Percentiles rank a stretch among this genome's conserved stretches.
Evolutionary conservation across 2,113 vertebrate genomes (phyloP).

Genomic region (Ictalurus punctatus): DNA sequence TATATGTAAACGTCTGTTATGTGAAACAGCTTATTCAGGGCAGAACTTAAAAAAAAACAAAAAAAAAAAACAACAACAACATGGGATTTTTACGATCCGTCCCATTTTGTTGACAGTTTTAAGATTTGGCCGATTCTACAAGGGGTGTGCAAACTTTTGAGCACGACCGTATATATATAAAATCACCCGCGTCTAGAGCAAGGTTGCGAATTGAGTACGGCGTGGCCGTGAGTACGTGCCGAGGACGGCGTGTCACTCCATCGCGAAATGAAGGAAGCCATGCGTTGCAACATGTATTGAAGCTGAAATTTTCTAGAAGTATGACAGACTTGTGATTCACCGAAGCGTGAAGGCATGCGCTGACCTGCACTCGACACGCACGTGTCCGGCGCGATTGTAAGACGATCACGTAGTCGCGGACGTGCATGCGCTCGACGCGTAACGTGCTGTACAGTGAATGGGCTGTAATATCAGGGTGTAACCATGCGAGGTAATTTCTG

Average conservation of each 20-base stretch:
- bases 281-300: not conserved
- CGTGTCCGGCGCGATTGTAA: not conserved
- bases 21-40: no score
- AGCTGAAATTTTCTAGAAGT: not conserved
- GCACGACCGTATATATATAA: no score
- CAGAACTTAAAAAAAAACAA: no score
- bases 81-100: no score
- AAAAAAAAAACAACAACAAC: no score
- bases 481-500: not conserved
- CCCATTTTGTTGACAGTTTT: no score
- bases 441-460: constrained; percentile 30
- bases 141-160: no score
- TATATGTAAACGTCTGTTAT: no score
- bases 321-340: not conserved
- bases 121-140: no score
- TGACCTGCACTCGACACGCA: not conserved
- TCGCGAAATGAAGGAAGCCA: not conserved
- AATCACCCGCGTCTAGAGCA: no score
- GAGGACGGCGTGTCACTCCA: not conserved
- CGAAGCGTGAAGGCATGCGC: not conserved
- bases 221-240: not conserved
- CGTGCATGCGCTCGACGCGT: not conserved
- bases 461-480: constrained; percentile 19
- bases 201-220: no score
- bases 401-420: not conserved